Conservation (phyloP, 92 coral and sea anemone genomes). For the Parazoanthus darwini region DNA sequence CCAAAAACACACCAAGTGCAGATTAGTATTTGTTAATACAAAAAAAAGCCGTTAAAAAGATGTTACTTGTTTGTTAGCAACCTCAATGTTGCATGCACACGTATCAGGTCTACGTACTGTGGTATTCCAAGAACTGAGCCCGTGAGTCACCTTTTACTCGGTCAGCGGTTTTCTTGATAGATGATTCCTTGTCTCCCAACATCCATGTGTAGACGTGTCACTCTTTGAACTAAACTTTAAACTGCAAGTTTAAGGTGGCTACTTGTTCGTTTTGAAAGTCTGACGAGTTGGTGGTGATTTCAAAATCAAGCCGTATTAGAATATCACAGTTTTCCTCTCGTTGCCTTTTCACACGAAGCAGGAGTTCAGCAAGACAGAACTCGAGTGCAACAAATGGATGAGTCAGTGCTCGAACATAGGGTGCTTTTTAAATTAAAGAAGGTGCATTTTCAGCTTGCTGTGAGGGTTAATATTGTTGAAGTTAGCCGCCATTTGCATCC, state of each 20-base stretch:
- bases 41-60: not conserved
- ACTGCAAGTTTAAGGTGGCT: not conserved
- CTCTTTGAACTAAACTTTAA: not conserved
- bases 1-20: not conserved
- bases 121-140: slow-evolving; percentile 20
- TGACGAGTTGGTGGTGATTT: not conserved
- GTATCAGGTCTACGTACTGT: slow-evolving; percentile 23
- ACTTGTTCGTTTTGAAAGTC: not conserved
- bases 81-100: slow-evolving; percentile 23
- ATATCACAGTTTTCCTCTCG: no score
- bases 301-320: not conserved
- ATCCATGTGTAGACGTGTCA: not conserved
- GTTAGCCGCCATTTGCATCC: slow-evolving; percentile 18
- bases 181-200: not conserved
- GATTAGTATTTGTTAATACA: not conserved
- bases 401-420: no score
- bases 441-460: not conserved
- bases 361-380: no score
- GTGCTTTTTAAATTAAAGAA: not conserved
- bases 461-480: not conserved
- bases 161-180: slow-evolving; percentile 31
- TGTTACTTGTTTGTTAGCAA: not conserved
- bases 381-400: not conserved
- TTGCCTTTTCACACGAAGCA: no score
- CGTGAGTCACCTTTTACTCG: slow-evolving; percentile 8